Evolutionary conservation across 2,888 invertebrate genomes (phyloP).

Genomic region (Scaptomyza polygonia): DNA sequence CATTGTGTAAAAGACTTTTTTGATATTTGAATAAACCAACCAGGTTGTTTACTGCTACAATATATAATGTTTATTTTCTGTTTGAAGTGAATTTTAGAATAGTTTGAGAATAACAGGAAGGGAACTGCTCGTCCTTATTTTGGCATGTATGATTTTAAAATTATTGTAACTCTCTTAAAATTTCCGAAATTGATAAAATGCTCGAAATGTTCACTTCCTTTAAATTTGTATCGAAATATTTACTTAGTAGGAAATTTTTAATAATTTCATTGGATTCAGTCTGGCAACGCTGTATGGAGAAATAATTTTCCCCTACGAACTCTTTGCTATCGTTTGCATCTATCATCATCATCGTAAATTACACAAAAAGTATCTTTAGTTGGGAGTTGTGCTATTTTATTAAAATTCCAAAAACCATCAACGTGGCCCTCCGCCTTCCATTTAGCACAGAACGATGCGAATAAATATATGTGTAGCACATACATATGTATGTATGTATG

Average conservation of each 20-base stretch:
- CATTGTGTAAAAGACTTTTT: no score
- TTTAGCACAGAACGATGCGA: conserved; percentile 43
- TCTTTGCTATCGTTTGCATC: conserved; percentile 59
- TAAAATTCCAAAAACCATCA: conserved; percentile 72
- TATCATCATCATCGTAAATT: conserved; percentile 79
- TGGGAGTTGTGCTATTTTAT: conserved; percentile 79
- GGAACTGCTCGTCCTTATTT: no score
- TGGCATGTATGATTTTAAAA: no score
- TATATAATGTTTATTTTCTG: no score
- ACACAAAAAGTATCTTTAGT: conserved; percentile 79
- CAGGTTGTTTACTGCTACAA: no score
- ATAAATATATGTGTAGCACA: conserved; percentile 31
- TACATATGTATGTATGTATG: conserved; percentile 1
- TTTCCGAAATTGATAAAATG: no score
- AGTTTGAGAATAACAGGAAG: no score
- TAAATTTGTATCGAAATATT: no score
- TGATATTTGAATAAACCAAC: no score
- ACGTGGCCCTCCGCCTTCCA: conserved; percentile 29
- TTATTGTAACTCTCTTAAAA: no score
- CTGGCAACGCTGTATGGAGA: conserved; percentile 33
- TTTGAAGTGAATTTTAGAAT: no score
- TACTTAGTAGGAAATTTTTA: background rate
- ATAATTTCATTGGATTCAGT: conserved; percentile 15
- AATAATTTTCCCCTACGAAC: background rate
- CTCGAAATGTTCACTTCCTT: no score